These are phyloP conservation scores for Myotis yumanensis DNA, from an alignment of 2,113 vertebrate species.

Conservation along the genomic window DNA sequence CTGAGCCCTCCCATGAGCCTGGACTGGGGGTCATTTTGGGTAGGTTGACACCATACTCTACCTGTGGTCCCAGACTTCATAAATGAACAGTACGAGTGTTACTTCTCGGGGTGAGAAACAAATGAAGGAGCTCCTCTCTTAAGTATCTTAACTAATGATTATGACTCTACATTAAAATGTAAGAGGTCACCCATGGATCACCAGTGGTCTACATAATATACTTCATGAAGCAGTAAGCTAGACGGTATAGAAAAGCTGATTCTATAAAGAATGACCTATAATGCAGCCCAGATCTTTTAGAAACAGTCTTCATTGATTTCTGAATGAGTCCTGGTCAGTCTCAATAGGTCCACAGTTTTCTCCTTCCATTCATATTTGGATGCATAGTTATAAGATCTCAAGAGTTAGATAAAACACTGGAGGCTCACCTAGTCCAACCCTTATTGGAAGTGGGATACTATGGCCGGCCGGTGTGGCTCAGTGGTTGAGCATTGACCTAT, in stretches of 20 bases:
- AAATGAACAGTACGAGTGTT: background rate
- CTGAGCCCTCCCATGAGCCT: background rate
- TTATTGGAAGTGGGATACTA: background rate
- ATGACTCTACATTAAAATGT: background rate
- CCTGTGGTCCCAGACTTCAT: background rate
- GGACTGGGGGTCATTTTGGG: background rate
- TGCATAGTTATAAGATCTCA: background rate
- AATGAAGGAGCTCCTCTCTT: background rate
- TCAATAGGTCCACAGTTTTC: background rate
- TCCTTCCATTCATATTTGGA: background rate
- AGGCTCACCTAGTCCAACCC: background rate
- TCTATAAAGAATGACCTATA: background rate
- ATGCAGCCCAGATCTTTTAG: background rate
- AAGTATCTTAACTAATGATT: background rate
- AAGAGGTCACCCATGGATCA: background rate
- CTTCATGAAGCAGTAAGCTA: background rate
- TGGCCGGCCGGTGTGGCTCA: too few relatives aligned
- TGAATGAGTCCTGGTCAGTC: background rate
- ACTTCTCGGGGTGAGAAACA: background rate
- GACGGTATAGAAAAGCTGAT: background rate
- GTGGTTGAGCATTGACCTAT: too few relatives aligned
- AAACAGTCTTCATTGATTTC: background rate
- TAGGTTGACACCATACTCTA: background rate
- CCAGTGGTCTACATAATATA: background rate
- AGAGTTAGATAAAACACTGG: background rate